Base-by-base conservation (phyloP, 1,140 invertebrate genomes). In the Goniozus legneri region DNA sequence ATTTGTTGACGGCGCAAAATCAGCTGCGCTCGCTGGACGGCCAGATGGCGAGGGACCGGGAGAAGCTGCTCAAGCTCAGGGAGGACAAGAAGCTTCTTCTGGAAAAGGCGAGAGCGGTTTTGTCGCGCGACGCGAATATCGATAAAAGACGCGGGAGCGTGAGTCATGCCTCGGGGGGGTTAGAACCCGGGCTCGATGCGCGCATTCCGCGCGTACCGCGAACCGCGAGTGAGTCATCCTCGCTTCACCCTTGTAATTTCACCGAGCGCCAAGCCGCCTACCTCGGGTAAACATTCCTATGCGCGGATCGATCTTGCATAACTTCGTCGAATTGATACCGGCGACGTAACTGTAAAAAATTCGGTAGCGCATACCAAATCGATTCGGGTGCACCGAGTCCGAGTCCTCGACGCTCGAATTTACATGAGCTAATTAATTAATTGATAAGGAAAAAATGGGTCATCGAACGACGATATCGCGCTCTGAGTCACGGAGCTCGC, bases 51-150 rank as follows among this genome's bases (percentile, higher is more conserved):
- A 66, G 55, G 21, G 73, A 77, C 20, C 52, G 73, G 2, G 68
- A 73, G 39, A 76, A 76, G 34, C 16, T 77, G 3, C 52, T 75
- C 16, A 73, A 73, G 42, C 45, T 73, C 1, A 61, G 70, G 4
- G 69, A 75, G 31, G 73, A 76, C 12, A 75, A 75, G 22, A 71
- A 62, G 43, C 54, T 67, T 18, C 62, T 79, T 0, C 24, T 69
- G 2, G 67, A 75, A n/a, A 77, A 76, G 73, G 76, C 74, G 44
- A 19, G 13, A 33, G 6, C 8, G n/a, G n/a, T n/a, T n/a, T n/a
- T n/a, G n/a, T n/a, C n/a, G n/a, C n/a, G n/a, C n/a, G n/a, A n/a
- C n/a, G n/a, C n/a, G n/a, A n/a, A n/a, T n/a, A n/a, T n/a, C n/a
- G n/a, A n/a, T n/a, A n/a, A n/a, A n/a, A n/a, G n/a, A n/a, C n/a